Evolutionary conservation across 2,113 vertebrate species (phyloP).

Genomic region (Heptranchias perlo): DNA sequence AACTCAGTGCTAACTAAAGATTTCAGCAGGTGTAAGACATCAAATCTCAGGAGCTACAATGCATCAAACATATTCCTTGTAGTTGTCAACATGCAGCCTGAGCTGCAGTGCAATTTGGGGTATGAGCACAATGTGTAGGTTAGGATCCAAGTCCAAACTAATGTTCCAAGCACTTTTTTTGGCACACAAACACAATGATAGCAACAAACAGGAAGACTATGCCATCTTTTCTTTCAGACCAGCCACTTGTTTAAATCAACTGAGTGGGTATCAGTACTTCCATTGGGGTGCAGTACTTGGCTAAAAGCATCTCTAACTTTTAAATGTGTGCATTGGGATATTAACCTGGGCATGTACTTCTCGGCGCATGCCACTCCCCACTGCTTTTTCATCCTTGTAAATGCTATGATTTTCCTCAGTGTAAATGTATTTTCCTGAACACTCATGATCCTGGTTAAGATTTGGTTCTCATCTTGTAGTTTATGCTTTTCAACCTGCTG

Average conservation of each 20-base stretch:
- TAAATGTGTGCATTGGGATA: no score
- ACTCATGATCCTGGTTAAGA: no score
- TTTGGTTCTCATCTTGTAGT: no score
- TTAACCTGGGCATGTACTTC: no score
- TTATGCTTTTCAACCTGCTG: no score
- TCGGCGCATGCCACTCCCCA: no score
- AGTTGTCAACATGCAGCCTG: neutral
- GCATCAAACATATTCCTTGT: neutral
- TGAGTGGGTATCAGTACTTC: neutral
- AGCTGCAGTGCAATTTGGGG: neutral
- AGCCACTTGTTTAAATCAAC: neutral
- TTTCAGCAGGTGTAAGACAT: no score
- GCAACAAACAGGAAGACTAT: neutral
- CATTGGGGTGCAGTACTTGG: neutral
- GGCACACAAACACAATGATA: no score
- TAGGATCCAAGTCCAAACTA: neutral
- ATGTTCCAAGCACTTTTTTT: no score
- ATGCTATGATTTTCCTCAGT: neutral
- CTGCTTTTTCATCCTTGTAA: neutral
- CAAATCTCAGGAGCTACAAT: neutral
- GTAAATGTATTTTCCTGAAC: no score
- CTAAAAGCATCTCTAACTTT: neutral
- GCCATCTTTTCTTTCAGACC: neutral
- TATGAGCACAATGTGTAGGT: neutral
- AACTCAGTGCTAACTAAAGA: no score